Percentiles rank a stretch among this genome's conserved stretches.
Evolutionary conservation across 1,140 invertebrate genomes (phyloP).

Genomic region (Polypedilum vanderplanki): DNA sequence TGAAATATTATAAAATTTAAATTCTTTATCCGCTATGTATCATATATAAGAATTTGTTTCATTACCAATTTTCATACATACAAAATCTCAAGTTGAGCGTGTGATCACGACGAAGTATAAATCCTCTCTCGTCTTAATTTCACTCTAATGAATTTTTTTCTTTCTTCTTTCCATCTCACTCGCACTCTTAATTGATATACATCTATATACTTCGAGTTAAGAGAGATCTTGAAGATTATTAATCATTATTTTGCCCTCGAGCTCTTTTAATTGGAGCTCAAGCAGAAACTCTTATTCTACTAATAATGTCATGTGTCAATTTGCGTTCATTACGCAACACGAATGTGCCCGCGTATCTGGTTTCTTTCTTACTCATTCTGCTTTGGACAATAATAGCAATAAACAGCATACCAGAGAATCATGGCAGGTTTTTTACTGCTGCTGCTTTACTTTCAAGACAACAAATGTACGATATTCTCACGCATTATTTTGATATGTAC

Average conservation of each 20-base stretch:
- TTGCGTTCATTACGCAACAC: constrained; percentile 17
- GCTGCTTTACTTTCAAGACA: not conserved
- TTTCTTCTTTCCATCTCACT: not conserved
- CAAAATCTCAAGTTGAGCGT: not conserved
- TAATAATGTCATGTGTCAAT: constrained; percentile 19
- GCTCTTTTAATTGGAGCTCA: not conserved
- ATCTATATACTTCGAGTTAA: no score
- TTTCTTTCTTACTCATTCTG: no score
- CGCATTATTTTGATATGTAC: not conserved
- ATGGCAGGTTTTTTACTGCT: not conserved
- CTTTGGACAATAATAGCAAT: not conserved
- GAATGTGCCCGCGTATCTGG: not conserved
- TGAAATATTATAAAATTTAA: no score
- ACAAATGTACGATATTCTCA: not conserved
- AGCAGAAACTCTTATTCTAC: not conserved
- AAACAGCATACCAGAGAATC: not conserved
- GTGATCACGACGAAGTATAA: not conserved
- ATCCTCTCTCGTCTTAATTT: constrained; percentile 6
- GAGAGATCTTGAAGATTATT: not conserved
- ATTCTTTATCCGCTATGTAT: no score
- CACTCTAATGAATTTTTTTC: not conserved
- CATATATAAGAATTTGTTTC: no score
- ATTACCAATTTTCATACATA: no score
- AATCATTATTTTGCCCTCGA: not conserved
- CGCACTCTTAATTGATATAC: no score